These are phyloP conservation scores for Junco hyemalis DNA, from an alignment of 2,113 vertebrate genomes.

Conservation along the genomic window DNA sequence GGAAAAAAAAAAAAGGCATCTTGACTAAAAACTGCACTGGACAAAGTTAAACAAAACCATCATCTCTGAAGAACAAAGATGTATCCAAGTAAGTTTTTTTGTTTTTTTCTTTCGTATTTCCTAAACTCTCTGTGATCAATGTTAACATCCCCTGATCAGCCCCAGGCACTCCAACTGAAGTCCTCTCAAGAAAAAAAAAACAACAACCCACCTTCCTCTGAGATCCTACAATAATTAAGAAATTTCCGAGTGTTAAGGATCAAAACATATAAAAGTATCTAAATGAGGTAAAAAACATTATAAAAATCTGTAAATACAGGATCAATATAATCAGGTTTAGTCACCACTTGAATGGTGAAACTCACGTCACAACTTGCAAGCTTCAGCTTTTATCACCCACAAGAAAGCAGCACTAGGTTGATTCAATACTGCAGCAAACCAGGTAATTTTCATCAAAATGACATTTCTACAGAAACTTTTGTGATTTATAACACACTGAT, in stretches of 20 bases:
- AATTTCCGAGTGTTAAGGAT: not conserved
- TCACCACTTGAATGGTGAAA: not conserved
- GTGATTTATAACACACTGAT: not conserved
- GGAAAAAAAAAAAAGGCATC: not conserved
- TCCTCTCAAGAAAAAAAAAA: not conserved
- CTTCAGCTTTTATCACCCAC: not conserved
- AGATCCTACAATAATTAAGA: not conserved
- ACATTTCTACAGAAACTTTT: not conserved
- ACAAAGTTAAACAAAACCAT: not conserved
- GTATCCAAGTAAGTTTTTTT: not conserved
- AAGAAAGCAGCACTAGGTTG: not conserved
- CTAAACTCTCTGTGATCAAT: not conserved
- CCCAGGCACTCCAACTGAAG: not conserved
- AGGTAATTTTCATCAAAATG: not conserved
- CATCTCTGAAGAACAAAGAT: not conserved
- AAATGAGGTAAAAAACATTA: not conserved
- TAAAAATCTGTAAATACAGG: not conserved
- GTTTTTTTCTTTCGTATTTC: fast-evolving
- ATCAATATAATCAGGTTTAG: not conserved
- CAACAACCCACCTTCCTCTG: fast-evolving
- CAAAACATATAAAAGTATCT: not conserved
- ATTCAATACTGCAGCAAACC: not conserved
- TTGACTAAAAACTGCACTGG: not conserved
- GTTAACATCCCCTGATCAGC: not conserved
- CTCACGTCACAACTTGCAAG: fast-evolving